Evolutionary conservation across 2,797 vertebrate species (phyloP).

Genomic region (Microctenopoma steveboyesi): DNA sequence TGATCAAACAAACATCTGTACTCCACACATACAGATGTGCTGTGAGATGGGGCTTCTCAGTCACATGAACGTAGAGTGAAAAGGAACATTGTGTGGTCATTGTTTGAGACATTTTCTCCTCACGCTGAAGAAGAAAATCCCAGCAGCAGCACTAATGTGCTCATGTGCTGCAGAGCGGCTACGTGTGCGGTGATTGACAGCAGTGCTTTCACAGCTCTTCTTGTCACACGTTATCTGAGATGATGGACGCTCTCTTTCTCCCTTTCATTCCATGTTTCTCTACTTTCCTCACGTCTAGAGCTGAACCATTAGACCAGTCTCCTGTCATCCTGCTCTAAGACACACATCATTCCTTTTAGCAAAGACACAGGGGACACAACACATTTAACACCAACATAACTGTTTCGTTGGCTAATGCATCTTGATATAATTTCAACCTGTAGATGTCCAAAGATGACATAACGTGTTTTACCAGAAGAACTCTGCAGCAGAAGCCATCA

Average conservation of each 20-base stretch:
- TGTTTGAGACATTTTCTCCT: neutral
- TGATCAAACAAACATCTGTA: neutral
- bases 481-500: neutral
- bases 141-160: neutral
- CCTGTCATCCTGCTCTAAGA: conserved; percentile 13
- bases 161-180: conserved; percentile 29
- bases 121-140: neutral
- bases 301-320: neutral
- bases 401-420: neutral
- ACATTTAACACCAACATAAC: neutral
- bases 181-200: conserved; percentile 60
- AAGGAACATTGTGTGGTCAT: neutral
- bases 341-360: conserved; percentile 6
- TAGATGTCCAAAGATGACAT: neutral
- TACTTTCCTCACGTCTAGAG: conserved; percentile 8
- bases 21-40: neutral
- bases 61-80: neutral
- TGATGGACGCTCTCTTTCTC: conserved; percentile 20
- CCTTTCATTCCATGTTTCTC: conserved; percentile 16
- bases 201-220: conserved; percentile 62
- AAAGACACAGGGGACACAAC: neutral
- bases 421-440: neutral
- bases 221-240: conserved; percentile 43
- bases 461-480: neutral
- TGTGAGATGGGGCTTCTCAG: neutral